Evolutionary conservation across 2,113 vertebrate species (phyloP).

Genomic region (Pseudorasbora parva): DNA sequence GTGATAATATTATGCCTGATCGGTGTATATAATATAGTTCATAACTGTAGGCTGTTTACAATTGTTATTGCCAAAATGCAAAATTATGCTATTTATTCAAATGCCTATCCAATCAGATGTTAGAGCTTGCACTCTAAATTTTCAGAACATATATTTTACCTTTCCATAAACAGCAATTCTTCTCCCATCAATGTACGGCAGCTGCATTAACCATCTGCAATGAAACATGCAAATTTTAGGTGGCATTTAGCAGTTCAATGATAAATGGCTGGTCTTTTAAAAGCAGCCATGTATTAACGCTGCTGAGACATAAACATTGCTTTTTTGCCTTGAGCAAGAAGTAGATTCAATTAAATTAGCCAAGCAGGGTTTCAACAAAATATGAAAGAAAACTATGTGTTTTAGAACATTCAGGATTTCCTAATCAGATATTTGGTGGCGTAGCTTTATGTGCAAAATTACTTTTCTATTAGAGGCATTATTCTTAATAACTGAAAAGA

Average conservation of each 20-base stretch:
- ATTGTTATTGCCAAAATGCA: neutral
- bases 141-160: conserved; percentile 63
- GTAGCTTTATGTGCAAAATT: neutral
- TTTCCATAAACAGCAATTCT: conserved; percentile 81
- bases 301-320: conserved; percentile 3
- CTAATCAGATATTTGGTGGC: conserved; percentile 5
- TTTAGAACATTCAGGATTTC: neutral
- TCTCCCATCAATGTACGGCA: conserved; percentile 78
- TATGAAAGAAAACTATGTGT: neutral
- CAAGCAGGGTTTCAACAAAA: neutral
- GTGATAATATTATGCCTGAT: too few species aligned
- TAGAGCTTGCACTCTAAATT: neutral
- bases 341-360: conserved; percentile 12
- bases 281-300: neutral
- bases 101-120: neutral
- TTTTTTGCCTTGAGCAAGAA: conserved; percentile 17
- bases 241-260: conserved; percentile 16
- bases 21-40: too few species aligned
- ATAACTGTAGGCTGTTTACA: neutral
- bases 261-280: neutral
- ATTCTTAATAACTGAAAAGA: conserved; percentile 14
- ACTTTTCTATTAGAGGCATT: conserved; percentile 11
- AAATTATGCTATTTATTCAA: neutral
- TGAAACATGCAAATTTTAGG: conserved; percentile 12
- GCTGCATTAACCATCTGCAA: conserved; percentile 76